Evolutionary conservation across 1,140 invertebrate species (phyloP), one percentile per base, ranked within the genome.

Genomic region (Drosophila tani): DNA sequence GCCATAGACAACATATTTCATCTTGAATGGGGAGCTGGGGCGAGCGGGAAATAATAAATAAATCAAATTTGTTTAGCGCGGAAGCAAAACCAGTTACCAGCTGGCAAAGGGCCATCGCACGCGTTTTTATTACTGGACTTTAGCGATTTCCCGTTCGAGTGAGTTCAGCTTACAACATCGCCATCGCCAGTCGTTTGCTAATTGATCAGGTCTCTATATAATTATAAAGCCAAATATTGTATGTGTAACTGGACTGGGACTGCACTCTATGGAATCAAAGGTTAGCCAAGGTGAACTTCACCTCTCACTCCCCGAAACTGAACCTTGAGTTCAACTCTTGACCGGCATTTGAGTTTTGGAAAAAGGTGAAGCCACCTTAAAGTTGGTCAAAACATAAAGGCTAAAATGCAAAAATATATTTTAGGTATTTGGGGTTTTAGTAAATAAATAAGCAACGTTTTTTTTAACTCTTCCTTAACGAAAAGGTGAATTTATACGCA

Each of bases 221-320:
- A 50, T 59, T 73, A 57, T 70, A 50, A 57, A 59, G 40, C 15
- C 53, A 59, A 50, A 59, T n/a, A 71, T n/a, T 21, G n/a, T 43
- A 12, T 51, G 41, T 58, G 65, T 35, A 40, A 71, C 9, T 49
- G 35, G 67, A 69, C 68, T 71, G 55, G 6, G 35, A 62, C 21
- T 68, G 65, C 35, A 41, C 27, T 47, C 47, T 11, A 35, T 24
- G 49, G 49, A 14, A 40, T 24, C 35, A 69, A 51, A 56, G 38
- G 68, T 70, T 56, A 70, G 64, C 67, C 68, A 56, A 70, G 68
- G 68, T 70, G 65, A 57, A 9, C 45, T 56, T 55, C 50, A 69
- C 65, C 68, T 38, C 66, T 58, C 67, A 19, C 67, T 50, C 19
- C 53, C 2, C 12, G 12, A 57, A 41, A 12, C 11, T 11, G 2